phyloP scores from a whole-genome alignment of 2,113 vertebrate genomes.

The Ammodramus savannarum region DNA sequence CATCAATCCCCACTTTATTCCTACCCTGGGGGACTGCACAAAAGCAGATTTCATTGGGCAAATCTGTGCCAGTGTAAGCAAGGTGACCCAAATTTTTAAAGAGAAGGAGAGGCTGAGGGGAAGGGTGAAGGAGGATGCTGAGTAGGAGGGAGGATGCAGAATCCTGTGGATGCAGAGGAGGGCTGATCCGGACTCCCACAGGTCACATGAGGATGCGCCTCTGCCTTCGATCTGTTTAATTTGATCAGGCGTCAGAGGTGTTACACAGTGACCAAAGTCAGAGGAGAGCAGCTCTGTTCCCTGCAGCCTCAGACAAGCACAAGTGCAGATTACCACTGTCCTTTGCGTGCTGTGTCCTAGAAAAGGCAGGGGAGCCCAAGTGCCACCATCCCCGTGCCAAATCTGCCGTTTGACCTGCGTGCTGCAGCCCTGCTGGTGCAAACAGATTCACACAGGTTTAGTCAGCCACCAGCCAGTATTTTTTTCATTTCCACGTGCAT shows the following conservation, averaged over 20 bases:
- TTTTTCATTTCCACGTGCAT: not conserved
- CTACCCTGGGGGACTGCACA: not conserved
- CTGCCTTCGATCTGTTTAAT: not conserved
- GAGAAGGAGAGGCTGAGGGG: not conserved
- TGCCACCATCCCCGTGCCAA: accelerated
- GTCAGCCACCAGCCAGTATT: not conserved
- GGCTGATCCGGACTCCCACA: accelerated
- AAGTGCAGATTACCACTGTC: not conserved
- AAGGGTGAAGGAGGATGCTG: not conserved
- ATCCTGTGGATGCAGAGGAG: not conserved
- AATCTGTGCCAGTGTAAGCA: not conserved
- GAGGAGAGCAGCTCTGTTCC: not conserved
- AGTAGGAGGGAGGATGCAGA: not conserved
- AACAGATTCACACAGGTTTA: not conserved
- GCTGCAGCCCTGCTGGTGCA: not conserved
- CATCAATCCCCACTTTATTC: not conserved
- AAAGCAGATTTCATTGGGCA: not conserved
- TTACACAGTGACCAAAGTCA: not conserved
- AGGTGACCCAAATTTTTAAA: constrained; percentile 31
- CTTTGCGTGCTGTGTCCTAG: not conserved
- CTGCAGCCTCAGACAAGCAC: not conserved
- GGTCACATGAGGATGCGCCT: not conserved
- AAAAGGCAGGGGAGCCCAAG: not conserved
- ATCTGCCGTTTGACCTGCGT: not conserved
- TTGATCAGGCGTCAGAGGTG: not conserved